These are phyloP conservation scores for Eretmocerus hayati DNA, from an alignment of 2,888 invertebrate genomes.

Conservation along the genomic window DNA sequence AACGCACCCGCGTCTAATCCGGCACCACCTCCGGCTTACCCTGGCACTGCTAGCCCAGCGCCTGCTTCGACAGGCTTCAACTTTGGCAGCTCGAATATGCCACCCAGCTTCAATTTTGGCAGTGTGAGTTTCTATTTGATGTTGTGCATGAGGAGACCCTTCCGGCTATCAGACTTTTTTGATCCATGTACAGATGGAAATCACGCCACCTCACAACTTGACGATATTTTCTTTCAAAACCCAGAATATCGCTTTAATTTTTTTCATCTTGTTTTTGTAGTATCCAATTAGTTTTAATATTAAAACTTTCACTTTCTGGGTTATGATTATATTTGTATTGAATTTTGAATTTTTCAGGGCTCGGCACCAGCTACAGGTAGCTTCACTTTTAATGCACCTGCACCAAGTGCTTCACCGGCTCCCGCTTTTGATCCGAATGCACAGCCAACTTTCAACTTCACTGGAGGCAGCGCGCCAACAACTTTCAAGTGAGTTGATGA, in stretches of 20 bases:
- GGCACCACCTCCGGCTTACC: slow-evolving; percentile 14
- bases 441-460: slow-evolving; percentile 50
- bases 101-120: slow-evolving; percentile 14
- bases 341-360: not conserved
- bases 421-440: slow-evolving; percentile 45
- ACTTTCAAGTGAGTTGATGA: slow-evolving; percentile 47
- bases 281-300: too few species aligned
- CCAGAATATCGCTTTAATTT: too few species aligned
- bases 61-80: slow-evolving; percentile 31
- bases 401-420: slow-evolving; percentile 27
- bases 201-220: too few species aligned
- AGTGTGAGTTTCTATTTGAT: slow-evolving; percentile 10
- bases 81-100: slow-evolving; percentile 24
- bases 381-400: slow-evolving; percentile 41
- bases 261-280: too few species aligned
- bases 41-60: slow-evolving; percentile 25
- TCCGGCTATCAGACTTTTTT: too few species aligned
- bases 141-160: too few species aligned
- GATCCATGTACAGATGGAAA: too few species aligned
- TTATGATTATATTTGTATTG: too few species aligned
- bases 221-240: too few species aligned
- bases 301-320: too few species aligned
- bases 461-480: slow-evolving; percentile 44
- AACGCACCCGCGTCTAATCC: slow-evolving; percentile 26
- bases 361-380: slow-evolving; percentile 31